Evolutionary conservation across 64 coral and sea anemone species (phyloP).

Genomic region (Catalaphyllia jardinei): DNA sequence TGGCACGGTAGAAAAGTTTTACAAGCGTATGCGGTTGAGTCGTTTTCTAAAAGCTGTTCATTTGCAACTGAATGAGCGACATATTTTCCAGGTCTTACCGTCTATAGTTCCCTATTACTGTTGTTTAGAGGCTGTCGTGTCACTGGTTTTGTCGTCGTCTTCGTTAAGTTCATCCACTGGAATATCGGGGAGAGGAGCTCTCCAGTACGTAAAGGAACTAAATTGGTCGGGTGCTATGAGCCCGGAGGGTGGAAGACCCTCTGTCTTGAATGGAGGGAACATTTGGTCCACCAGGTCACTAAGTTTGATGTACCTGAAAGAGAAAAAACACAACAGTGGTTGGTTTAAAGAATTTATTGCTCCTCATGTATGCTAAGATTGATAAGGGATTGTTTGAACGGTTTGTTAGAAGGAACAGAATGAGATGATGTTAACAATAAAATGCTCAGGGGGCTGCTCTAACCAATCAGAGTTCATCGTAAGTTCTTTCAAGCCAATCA

Average conservation of each 20-base stretch:
- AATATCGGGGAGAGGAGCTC: slow-evolving; percentile 76
- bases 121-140: slow-evolving; percentile 30
- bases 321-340: neutral
- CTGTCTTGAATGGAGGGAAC: slow-evolving; percentile 86
- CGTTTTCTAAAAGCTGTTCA: neutral
- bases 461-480: too few species aligned
- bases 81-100: neutral
- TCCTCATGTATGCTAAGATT: too few species aligned
- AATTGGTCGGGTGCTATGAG: slow-evolving; percentile 90
- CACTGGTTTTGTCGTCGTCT: slow-evolving; percentile 12
- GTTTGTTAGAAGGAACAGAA: neutral
- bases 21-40: too few species aligned
- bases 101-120: neutral
- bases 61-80: neutral
- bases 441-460: too few species aligned
- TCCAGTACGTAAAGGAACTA: slow-evolving; percentile 98
- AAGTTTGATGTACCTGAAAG: slow-evolving; percentile 74
- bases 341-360: too few species aligned
- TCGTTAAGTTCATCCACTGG: slow-evolving; percentile 46
- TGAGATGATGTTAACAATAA: neutral
- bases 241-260: slow-evolving; percentile 38
- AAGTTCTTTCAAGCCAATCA: too few species aligned
- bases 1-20: too few species aligned
- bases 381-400: too few species aligned
- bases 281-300: slow-evolving; percentile 97